Base-by-base conservation (phyloP, 2,888 invertebrate species). In the Pediacus dermestoides region DNA sequence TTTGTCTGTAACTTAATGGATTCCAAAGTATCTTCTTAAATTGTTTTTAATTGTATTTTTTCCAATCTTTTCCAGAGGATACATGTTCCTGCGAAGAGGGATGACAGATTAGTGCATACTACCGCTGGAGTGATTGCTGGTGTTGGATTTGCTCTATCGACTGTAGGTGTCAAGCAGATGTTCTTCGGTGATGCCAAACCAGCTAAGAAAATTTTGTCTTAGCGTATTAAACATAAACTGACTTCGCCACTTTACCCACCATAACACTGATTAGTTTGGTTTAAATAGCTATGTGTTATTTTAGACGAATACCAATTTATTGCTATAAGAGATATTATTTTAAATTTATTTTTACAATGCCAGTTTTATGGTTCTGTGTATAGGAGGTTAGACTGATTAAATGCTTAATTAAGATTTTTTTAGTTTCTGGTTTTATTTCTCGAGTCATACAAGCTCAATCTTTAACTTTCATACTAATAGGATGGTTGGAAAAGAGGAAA, bases 131-230 rank as follows among this genome's bases (percentile, higher is more conserved):
- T 69, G 30, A 44, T 69, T 38, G 68, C 68, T 11, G 59, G 61
- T 28, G 42, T 67, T 33, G 70, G 70, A 30, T 60, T 68, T 22
- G 66, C 64, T 31, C 55, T 70, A 3, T 68, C 68, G 4, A 60
- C 70, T 1, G 68, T 66, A 49, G 66, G 67, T 46, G 36, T 68
- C 30, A 68, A 64, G 48, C 67, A 67, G 42, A 43, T 68, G 30
- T 35, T 64, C 4, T n/a, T n/a, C n/a, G n/a, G n/a, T n/a, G n/a
- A n/a, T n/a, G 21, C 21, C n/a, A 18, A 18, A 18, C 21, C 21
- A 18, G 21, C 21, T n/a, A 18, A 18, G 21, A 18, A 18, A 18
- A 18, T 18, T 6, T 7, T 18, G 21, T 18, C 6, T n/a, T n/a
- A n/a, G n/a, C n/a, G 21, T 18, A 18, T n/a, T 18, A 7, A 6